These are phyloP conservation scores for Ischnus inquisitorius DNA, from an alignment of 2,888 invertebrate genomes.

Conservation along the genomic window DNA sequence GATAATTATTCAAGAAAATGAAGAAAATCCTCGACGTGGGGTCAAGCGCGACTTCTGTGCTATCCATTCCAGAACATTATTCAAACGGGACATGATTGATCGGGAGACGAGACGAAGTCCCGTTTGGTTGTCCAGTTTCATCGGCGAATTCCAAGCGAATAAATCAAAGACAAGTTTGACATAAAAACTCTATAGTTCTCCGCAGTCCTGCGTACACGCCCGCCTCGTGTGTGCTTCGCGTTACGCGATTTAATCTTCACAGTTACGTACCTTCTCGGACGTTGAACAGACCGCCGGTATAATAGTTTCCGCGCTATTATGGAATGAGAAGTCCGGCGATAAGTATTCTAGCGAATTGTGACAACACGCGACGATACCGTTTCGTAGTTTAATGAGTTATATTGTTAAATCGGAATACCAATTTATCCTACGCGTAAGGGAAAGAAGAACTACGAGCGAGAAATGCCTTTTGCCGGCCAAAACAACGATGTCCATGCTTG, in stretches of 20 bases:
- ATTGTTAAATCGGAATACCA: constrained; percentile 21
- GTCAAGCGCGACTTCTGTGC: constrained; percentile 41
- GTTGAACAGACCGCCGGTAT: constrained; percentile 49
- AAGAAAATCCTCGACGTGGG: constrained; percentile 61
- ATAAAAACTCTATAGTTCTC: constrained; percentile 4
- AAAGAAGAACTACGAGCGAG: not conserved
- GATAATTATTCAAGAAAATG: constrained; percentile 58
- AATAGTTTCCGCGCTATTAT: constrained; percentile 34
- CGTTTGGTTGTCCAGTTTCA: constrained; percentile 62
- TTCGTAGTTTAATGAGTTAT: constrained; percentile 15
- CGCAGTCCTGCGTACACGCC: not conserved
- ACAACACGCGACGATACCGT: constrained; percentile 51
- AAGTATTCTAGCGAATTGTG: constrained; percentile 21
- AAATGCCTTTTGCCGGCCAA: not conserved
- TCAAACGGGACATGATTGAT: constrained; percentile 75
- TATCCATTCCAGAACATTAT: constrained; percentile 66
- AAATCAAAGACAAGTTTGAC: constrained; percentile 34
- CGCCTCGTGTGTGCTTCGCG: constrained; percentile 13
- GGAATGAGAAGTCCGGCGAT: constrained; percentile 27
- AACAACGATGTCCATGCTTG: not conserved
- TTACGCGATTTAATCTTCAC: constrained; percentile 63
- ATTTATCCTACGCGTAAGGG: not conserved
- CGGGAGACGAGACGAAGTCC: constrained; percentile 61
- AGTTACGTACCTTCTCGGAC: constrained; percentile 64
- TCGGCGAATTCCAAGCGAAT: constrained; percentile 39